These are phyloP conservation scores for Oreochromis spilurus DNA, from an alignment of 2,113 vertebrate genomes.

Conservation along the genomic window DNA sequence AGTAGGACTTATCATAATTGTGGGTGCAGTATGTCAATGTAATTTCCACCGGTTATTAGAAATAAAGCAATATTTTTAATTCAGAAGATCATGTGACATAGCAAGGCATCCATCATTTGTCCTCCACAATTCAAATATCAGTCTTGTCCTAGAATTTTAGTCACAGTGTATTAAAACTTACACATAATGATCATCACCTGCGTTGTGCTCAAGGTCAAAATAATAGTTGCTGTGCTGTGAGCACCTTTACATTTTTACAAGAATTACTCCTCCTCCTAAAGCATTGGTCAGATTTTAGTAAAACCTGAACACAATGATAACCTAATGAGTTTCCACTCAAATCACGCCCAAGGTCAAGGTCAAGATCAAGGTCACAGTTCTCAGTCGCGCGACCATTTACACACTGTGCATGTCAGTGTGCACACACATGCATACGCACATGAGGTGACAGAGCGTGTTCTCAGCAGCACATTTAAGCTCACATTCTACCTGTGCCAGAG, in stretches of 20 bases:
- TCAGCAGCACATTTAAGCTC: constrained; percentile 19
- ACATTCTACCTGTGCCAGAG: constrained; percentile 25
- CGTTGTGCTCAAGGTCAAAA: not conserved
- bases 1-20: not conserved
- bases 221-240: not conserved
- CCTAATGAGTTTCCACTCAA: not conserved
- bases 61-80: not conserved
- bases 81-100: not conserved
- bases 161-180: not conserved
- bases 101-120: not conserved
- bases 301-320: not conserved
- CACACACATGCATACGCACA: not conserved
- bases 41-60: not conserved
- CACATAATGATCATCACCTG: not conserved
- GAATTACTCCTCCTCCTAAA: not conserved
- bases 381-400: not conserved
- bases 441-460: not conserved
- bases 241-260: not conserved
- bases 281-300: not conserved
- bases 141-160: not conserved
- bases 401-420: not conserved
- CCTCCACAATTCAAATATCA: not conserved
- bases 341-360: not conserved
- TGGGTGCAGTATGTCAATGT: not conserved
- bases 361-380: not conserved